Evolutionary conservation across 2,113 vertebrate species (phyloP).

Genomic region (Cyprinodon variegatus): DNA sequence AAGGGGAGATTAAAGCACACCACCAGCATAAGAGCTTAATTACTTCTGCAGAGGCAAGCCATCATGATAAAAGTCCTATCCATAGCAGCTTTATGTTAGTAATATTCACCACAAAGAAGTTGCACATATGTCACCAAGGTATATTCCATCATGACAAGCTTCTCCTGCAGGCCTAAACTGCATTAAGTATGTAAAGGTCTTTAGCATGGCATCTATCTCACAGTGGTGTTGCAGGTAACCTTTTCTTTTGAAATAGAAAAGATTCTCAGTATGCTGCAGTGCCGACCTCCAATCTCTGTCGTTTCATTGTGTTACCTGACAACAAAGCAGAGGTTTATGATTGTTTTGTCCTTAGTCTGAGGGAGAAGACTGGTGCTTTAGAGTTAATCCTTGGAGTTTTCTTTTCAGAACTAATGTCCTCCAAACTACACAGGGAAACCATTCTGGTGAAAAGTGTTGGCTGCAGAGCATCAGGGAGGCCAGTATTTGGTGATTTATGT

Average conservation of each 20-base stretch:
- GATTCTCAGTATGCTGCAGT: slow-evolving; percentile 50
- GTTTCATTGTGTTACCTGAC: slow-evolving; percentile 40
- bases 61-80: slow-evolving; percentile 18
- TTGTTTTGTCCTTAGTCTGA: slow-evolving; percentile 31
- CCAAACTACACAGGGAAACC: slow-evolving; percentile 32
- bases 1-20: slow-evolving; percentile 23
- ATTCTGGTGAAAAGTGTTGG: slow-evolving; percentile 25
- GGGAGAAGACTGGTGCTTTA: slow-evolving; percentile 26
- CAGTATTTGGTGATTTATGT: slow-evolving; percentile 40
- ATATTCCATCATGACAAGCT: slow-evolving; percentile 44
- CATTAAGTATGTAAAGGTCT: slow-evolving; percentile 48
- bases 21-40: slow-evolving; percentile 32
- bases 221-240: slow-evolving; percentile 35
- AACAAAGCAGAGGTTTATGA: slow-evolving; percentile 38
- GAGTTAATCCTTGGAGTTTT: slow-evolving; percentile 32
- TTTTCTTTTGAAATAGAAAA: slow-evolving; percentile 38
- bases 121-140: slow-evolving; percentile 31
- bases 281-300: slow-evolving; percentile 53
- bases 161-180: slow-evolving; percentile 4
- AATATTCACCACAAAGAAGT: slow-evolving; percentile 26
- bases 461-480: slow-evolving; percentile 9
- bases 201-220: slow-evolving; percentile 34
- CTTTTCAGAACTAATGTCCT: slow-evolving; percentile 39
- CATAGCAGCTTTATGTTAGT: slow-evolving; percentile 38
- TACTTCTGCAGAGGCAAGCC: slow-evolving; percentile 1